Base-by-base conservation (phyloP, 1,140 invertebrate genomes). In the Pogonomyrmex californicus region DNA sequence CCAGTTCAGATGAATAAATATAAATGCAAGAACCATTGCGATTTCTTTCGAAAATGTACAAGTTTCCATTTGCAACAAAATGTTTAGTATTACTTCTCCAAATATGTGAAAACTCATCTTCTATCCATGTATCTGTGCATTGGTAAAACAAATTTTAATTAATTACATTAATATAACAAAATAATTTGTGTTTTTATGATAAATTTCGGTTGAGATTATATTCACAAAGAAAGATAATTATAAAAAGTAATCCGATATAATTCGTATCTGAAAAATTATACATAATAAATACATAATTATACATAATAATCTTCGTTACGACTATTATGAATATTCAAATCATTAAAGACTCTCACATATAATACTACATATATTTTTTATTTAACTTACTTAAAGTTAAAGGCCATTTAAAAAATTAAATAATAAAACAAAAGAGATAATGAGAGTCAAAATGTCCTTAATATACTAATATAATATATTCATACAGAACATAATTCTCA, bases 41-140 rank as follows among this genome's bases (percentile, higher is more conserved):
- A 23, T 23, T 23, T 23, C n/a, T 23, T 23, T 23, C 23, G 79
- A 91, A 5, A 87, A 36, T 10, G 85, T 0, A 65, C 12, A 56
- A 23, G 23, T 23, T 23, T 71, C 2, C 0, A 7, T 79, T 44
- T 33, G 93, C 36, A 30, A 91, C 49, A 62, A 87, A 91, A 65
- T 87, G 54, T 30, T 82, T 49, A 17, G 91, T 70, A 38, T 73
- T 76, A 0, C 77, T 87, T 49, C 38, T 58, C 88, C 75, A 36
- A 87, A 87, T 33, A 93, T 1, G 23, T 23, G 23, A 23, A 23
- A 23, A 23, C 0, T 41, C 4, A 7, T 65, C 66, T 36, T 51
- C 65, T 5, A 44, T 76, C 93, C 91, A 93, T 10, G 12, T 23
- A 41, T 86, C 92, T 91, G 36, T 71, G 47, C 51, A 82, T 56